Evolutionary conservation across 2,113 vertebrate genomes (phyloP).

Genomic region (Nerophis ophidion): DNA sequence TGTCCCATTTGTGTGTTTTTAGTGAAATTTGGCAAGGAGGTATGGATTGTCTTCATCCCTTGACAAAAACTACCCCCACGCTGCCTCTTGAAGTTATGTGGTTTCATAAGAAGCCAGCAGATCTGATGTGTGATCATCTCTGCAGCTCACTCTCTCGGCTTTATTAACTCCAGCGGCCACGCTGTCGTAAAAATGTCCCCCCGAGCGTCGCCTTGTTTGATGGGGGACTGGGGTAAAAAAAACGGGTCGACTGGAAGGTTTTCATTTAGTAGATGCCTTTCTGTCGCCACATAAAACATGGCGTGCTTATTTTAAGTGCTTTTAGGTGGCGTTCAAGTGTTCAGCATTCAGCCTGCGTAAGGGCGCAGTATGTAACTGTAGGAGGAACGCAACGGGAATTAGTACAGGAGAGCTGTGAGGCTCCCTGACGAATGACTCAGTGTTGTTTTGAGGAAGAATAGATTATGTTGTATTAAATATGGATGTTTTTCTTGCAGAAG

Average conservation of each 20-base stretch:
- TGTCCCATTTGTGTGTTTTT: too few species aligned
- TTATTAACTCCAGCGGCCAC: not conserved
- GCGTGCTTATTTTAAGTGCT: constrained; percentile 20
- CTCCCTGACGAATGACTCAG: constrained; percentile 37
- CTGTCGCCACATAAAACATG: not conserved
- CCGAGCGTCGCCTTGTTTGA: too few species aligned
- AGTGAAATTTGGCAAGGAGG: not conserved
- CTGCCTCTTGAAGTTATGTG: constrained; percentile 2
- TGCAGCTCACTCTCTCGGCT: not conserved
- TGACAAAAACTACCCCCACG: not conserved
- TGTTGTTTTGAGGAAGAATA: not conserved
- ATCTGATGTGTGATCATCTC: not conserved
- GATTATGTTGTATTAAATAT: constrained; percentile 3
- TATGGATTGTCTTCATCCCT: not conserved
- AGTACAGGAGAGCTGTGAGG: not conserved
- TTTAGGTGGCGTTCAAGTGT: constrained; percentile 16
- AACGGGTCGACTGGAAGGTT: not conserved
- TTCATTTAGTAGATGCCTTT: constrained; percentile 14
- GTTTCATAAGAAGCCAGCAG: constrained; percentile 19
- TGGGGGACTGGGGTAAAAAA: too few species aligned
- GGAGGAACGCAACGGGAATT: constrained; percentile 1
- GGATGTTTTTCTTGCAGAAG: constrained; percentile 7
- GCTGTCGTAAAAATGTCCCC: not conserved
- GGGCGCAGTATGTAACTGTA: constrained; percentile 17
- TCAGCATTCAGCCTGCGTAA: constrained; percentile 42